Evolutionary conservation across 2,797 vertebrate species (phyloP).

Genomic region (Neosilurus hyrtlii): DNA sequence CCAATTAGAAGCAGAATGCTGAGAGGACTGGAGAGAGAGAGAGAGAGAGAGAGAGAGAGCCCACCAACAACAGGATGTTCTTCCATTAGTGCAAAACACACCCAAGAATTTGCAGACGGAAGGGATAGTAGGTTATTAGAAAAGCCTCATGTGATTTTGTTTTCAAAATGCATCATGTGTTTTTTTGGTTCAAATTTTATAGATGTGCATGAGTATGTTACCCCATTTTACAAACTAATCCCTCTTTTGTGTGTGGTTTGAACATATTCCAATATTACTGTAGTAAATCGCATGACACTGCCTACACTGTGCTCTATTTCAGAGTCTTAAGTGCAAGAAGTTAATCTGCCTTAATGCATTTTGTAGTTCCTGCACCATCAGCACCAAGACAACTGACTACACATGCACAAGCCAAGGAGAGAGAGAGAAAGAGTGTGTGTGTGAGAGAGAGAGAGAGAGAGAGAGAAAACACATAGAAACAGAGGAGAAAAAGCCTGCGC

Average conservation of each 20-base stretch:
- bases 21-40: background rate
- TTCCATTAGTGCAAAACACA: background rate
- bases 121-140: background rate
- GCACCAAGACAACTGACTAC: constrained; percentile 32
- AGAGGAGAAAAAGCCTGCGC: constrained; percentile 54
- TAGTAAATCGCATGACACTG: background rate
- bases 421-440: constrained; percentile 41
- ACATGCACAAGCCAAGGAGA: constrained; percentile 43
- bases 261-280: background rate
- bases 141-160: background rate
- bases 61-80: background rate
- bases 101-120: background rate
- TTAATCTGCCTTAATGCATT: constrained; percentile 46
- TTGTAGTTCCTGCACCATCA: constrained; percentile 48
- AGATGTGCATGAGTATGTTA: background rate
- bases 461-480: background rate
- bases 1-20: constrained; percentile 22
- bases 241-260: background rate
- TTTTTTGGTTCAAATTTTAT: too few species aligned
- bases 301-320: constrained; percentile 21
- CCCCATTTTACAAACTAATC: background rate
- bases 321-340: constrained; percentile 16
- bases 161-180: background rate
- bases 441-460: constrained; percentile 17
- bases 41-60: background rate